phyloP scores from a whole-genome alignment of 2,797 vertebrate species.

The Gila robusta region DNA sequence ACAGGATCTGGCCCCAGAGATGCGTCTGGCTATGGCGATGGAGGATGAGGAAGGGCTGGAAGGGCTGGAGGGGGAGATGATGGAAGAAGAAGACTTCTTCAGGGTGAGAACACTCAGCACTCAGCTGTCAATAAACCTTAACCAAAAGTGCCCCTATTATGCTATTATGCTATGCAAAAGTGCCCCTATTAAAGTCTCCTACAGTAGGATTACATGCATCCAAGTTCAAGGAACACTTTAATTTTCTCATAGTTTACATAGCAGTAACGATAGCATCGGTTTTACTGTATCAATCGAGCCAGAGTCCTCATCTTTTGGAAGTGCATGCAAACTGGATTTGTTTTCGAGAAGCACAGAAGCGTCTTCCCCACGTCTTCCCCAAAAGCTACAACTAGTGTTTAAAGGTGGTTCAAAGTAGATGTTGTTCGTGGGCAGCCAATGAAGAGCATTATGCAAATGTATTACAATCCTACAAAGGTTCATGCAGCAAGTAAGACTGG shows the following conservation, averaged over 20 bases:
- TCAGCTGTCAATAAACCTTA: not conserved
- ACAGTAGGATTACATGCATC: not conserved
- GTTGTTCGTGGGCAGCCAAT: no score
- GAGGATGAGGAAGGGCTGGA: constrained; percentile 77
- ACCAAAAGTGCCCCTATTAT: not conserved
- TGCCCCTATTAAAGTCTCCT: not conserved
- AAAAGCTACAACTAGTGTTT: not conserved
- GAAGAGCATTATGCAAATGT: not conserved
- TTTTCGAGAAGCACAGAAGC: not conserved
- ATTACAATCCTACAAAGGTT: not conserved
- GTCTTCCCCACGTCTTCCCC: not conserved
- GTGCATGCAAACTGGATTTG: not conserved
- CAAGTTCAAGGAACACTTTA: not conserved
- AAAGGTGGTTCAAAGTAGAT: not conserved
- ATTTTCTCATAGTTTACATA: not conserved
- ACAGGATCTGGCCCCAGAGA: constrained; percentile 94
- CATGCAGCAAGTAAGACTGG: not conserved
- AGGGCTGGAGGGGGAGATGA: constrained; percentile 67
- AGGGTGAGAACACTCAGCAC: constrained; percentile 49
- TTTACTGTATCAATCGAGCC: not conserved
- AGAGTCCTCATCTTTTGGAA: not conserved
- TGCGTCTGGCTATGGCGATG: constrained; percentile 87
- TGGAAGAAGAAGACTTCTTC: constrained; percentile 64
- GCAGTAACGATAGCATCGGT: not conserved
- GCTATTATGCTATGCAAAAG: not conserved